A percentile compares a stretch with the other conserved stretches of the same genome.
These are phyloP conservation scores for Manacus vitellinus DNA, from an alignment of 2,113 vertebrate genomes.

Conservation along the genomic window DNA sequence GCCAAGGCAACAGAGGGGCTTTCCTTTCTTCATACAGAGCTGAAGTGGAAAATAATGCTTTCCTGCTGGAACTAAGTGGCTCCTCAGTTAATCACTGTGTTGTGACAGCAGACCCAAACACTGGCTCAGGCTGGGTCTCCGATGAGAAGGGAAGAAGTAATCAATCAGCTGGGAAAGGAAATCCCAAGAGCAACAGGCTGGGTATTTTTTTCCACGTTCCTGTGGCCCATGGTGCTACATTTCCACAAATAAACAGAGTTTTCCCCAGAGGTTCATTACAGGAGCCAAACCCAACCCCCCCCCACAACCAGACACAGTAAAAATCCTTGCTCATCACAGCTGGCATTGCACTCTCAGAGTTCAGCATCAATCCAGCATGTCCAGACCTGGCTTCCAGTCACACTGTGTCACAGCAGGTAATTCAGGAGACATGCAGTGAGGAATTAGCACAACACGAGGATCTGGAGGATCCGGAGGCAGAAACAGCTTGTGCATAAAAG, in stretches of 20 bases:
- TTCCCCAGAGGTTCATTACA: background rate
- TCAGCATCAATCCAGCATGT: background rate
- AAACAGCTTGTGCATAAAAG: background rate
- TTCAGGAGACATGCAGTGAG: fast-evolving
- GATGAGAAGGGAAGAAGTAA: background rate
- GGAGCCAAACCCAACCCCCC: background rate
- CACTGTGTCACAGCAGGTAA: background rate
- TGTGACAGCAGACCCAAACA: constrained; percentile 25
- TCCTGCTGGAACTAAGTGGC: constrained; percentile 19
- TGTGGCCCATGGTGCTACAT: fast-evolving
- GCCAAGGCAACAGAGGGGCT: background rate
- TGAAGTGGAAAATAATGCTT: background rate
- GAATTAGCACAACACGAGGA: background rate
- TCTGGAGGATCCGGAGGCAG: background rate
- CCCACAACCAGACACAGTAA: background rate
- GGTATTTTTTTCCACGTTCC: background rate
- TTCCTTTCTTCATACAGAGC: constrained; percentile 25
- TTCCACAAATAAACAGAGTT: background rate
- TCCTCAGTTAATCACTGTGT: constrained; percentile 27
- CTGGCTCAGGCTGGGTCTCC: fast-evolving
- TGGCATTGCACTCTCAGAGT: background rate
- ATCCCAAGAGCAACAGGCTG: background rate
- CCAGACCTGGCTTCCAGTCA: background rate
- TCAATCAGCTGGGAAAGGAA: constrained; percentile 43
- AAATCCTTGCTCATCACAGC: background rate